Percentiles rank a stretch among this genome's conserved stretches.
Conservation (phyloP, 1,140 invertebrate genomes). For the Homarus americanus region DNA sequence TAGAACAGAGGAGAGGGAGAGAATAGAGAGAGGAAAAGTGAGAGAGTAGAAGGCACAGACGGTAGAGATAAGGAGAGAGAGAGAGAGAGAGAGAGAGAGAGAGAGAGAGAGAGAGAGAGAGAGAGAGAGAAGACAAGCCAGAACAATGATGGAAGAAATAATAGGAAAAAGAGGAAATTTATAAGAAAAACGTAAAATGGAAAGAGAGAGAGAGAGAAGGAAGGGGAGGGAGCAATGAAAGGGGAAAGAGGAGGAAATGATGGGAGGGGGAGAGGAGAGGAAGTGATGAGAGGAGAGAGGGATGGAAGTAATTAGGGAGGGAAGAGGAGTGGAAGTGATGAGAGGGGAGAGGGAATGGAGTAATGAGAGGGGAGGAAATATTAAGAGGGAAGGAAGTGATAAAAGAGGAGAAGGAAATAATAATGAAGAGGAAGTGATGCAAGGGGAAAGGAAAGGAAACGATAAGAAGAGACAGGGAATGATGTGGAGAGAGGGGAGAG, state of each 20-base stretch:
- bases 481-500: background rate
- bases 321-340: background rate
- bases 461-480: background rate
- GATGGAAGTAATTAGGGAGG: background rate
- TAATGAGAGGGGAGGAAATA: background rate
- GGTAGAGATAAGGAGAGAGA: too few species aligned
- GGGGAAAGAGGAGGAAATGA: background rate
- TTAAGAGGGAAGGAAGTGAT: background rate
- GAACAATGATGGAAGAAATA: background rate
- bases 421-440: background rate
- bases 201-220: too few species aligned
- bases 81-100: too few species aligned
- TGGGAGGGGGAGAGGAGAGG: background rate
- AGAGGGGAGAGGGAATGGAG: background rate
- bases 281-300: too few species aligned
- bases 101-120: background rate
- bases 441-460: background rate
- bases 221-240: too few species aligned
- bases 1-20: background rate
- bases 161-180: background rate
- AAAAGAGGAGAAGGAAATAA: background rate
- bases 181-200: background rate
- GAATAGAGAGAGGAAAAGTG: background rate
- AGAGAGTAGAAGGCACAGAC: background rate
- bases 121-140: background rate